Base-by-base conservation (phyloP, 2,113 vertebrate species). In the Sisor rabdophorus region DNA sequence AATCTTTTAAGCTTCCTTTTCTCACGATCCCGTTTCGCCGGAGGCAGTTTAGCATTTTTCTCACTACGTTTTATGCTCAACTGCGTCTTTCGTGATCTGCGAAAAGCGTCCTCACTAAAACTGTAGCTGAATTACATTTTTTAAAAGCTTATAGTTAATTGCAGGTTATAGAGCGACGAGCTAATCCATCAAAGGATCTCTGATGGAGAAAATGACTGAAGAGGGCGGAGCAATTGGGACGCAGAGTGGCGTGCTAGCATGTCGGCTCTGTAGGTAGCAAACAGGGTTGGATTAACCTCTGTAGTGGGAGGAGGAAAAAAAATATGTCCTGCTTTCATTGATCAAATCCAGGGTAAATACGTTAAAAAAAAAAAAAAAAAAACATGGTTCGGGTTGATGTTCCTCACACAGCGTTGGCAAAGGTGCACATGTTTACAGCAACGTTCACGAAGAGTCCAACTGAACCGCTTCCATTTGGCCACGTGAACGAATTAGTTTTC, bases 381-480 rank as follows among this genome's bases (percentile, higher is more conserved):
- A 9, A 20, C 68, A 11, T 40, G 28, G 17, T 59, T 73, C 3
- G n/a, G n/a, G 11, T 73, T 58, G 56, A 24, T 3, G 6, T 58
- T 19, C 36, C 15, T 26, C 53, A 2, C 20, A 59, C 36, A 59
- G 55, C 58, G 59, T 61, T 74, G 72, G 47, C 56, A 50, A 58
- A 50, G 56, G 22, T 50, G 16, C 50, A 26, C 73, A 67, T 53
- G 65, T 44, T 69, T 65, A 50, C 47, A 65, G 71, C 40, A 40
- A 44, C 20, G 59, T 67, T 40, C n/a, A 58, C 20, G 24, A n/a
- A 47, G 64, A 65, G 65, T 74, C 55, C 77, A 79, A 36, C 77
- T 76, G 65, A 60, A 56, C 54, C 20, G 15, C 30, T 77, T 79
- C 70, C 64, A 77, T 81, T 75, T 83, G 73, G 79, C 73, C 22